Base-by-base conservation (phyloP, 2,113 vertebrate species). In the Hypomesus transpacificus region DNA sequence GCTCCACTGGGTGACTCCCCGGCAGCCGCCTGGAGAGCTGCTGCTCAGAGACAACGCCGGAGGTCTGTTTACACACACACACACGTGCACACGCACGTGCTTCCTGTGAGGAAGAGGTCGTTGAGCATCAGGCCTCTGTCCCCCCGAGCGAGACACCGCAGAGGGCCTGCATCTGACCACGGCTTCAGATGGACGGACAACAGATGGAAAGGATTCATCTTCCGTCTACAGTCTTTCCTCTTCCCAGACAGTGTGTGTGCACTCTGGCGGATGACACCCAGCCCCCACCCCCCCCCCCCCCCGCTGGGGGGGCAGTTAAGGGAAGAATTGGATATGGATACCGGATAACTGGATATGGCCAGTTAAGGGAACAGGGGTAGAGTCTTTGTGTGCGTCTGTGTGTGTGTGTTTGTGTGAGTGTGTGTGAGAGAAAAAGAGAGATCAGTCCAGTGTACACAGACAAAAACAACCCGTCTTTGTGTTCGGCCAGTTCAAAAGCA, bases 131-230 rank as follows among this genome's bases (percentile, higher is more conserved):
- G 62, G 67, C 70, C 66, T 63, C 63, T 24, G 28, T 61, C 11
- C 34, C 63, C 58, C 70, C 34, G 54, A 73, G 34, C 18, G 39
- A 71, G 63, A 76, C 53, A 76, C 71, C 68, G 69, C 14, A 1
- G 66, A 67, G 72, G 70, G 31, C 61, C 16, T 7, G 20, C 75
- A 84, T 52, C 71, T 75, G 70, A 75, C 74, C 58, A 79, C 34
- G 78, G 24, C 67, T 82, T 84, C 76, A 82, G 73, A 87, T 82
- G 31, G 31, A 34, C 4, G 31, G 80, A 77, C 75, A 83, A 84
- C 80, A 87, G 77, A 86, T 79, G 68, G 69, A 72, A 68, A 21
- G 67, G 66, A 78, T 85, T 82, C 85, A 84, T 87, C 79, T 86
- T 66, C 65, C 75, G 54, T 83, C 86, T 69, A 78, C 74, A 77